Evolutionary conservation across 2,797 vertebrate species (phyloP), one percentile per base, ranked within the genome.

Genomic region (Onychomys torridus): DNA sequence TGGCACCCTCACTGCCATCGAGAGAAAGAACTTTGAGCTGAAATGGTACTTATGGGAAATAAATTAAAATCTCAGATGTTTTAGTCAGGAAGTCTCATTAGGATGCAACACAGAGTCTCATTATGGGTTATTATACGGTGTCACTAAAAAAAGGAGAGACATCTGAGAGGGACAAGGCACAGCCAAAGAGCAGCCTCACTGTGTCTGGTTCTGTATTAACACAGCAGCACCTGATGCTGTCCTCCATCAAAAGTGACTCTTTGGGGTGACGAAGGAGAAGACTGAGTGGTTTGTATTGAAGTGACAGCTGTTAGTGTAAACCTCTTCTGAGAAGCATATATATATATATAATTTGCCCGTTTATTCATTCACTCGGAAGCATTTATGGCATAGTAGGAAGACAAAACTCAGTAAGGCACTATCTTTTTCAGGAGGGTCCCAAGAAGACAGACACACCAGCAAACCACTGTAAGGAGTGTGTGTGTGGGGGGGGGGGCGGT

Each of bases 31-130:
- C 96, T 97, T 97, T 95, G 95, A 96, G 91, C 71, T 96, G 87
- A 98, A 98, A 97, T 97, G 93, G 94, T 98, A 93, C 94, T 97
- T 98, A 95, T 86, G 97, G 96, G 96, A 98, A 97, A 96, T 96
- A 96, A 96, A 97, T 92, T 92, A 85, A 96, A 97, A 94, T 84
- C 96, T 97, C 96, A 97, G 91, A 97, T 97, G 96, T 85, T 97
- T 96, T 95, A 96, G 97, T 92, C 95, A 98, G 96, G 93, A 98
- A 98, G 95, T 96, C 79, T 97, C 95, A 96, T 98, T 96, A 92
- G 96, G 87, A 96, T 97, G 87, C 97, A 96, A 83, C 89, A 89
- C 43, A 77, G 89, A 65, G 93, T 94, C 95, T 97, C 94, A 96
- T 98, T 97, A 94, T 95, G 96, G 96, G 40, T 96, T 97, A 98